Base-by-base conservation (phyloP, 2,113 vertebrate species). In the Hylia prasina region DNA sequence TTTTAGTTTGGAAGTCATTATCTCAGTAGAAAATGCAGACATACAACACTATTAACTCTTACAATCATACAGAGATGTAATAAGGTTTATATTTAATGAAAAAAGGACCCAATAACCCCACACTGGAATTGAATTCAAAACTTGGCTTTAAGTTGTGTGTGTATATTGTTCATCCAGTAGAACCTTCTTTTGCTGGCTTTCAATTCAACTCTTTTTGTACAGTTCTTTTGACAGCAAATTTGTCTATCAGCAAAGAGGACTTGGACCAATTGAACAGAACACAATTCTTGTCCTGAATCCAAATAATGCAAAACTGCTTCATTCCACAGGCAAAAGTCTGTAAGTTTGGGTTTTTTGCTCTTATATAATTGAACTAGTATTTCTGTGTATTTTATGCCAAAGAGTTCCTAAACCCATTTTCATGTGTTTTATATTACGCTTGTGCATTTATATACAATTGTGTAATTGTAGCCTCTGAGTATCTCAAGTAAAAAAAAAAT, bases 231-330 rank as follows among this genome's bases (percentile, higher is more conserved):
- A 99, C 96, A 98, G 88, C 73, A 97, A 97, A 44, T 98, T 97
- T 61, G 61, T 98, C 85, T 99, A 99, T 97, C 99, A 99, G 94
- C 98, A 99, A 97, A 98, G 97, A 97, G 98, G 98, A 58, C 97
- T 98, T 13, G 99, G 99, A 72, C 98, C 99, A 14, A 99, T 99
- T 94, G 98, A 99, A 97, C 98, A 99, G 92, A 98, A 98, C 66
- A 99, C 99, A 17, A 98, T 99, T 95, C 94, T 99, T 96, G 98
- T 99, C 56, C 95, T 99, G 77, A 98, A 99, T 88, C 97, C 98
- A 58, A 98, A 87, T 82, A 98, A 92, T 93, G 99, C 99, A 82
- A 96, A 95, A 39, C 93, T 99, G 45, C 98, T 99, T 70, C 98
- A 96, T 88, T 99, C 99, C 42, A 98, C 97, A 17, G 99, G 99